Conservation (phyloP, 2,113 vertebrate genomes). For the Dendropsophus ebraccatus region DNA sequence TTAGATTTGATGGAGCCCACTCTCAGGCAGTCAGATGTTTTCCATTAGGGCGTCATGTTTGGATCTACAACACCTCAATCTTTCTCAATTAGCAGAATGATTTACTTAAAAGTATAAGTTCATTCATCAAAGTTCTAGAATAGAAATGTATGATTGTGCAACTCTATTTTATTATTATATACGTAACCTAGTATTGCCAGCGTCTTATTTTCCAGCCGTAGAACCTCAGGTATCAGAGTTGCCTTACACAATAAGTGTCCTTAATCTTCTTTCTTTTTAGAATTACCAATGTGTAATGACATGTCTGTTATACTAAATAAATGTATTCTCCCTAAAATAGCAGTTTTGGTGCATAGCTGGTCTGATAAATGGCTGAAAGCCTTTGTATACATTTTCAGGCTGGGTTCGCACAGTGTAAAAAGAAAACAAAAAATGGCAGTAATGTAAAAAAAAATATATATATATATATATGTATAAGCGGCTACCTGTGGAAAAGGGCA, state of each 20-base stretch:
- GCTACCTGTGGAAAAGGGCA: too few relatives aligned
- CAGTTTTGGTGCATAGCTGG: neutral
- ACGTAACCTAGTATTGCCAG: neutral
- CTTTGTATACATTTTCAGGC: neutral
- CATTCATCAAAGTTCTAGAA: neutral
- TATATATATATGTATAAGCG: too few relatives aligned
- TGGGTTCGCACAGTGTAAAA: too few relatives aligned
- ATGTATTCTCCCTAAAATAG: too few relatives aligned
- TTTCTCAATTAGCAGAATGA: constrained; percentile 37
- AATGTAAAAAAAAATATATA: too few relatives aligned
- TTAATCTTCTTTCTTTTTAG: neutral
- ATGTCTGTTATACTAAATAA: too few relatives aligned
- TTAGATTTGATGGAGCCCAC: constrained; percentile 38
- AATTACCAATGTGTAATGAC: neutral
- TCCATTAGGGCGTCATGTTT: constrained; percentile 42
- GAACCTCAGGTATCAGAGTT: neutral
- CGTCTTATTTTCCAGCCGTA: neutral
- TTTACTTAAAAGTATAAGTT: constrained; percentile 25
- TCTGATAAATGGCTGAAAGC: neutral
- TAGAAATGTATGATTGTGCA: neutral
- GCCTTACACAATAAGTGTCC: neutral
- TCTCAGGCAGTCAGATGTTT: constrained; percentile 40
- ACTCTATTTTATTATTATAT: neutral
- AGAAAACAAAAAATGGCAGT: too few relatives aligned
- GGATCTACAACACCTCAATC: constrained; percentile 34